Evolutionary conservation across 2,797 vertebrate genomes (phyloP).

Genomic region (Pygocentrus nattereri): DNA sequence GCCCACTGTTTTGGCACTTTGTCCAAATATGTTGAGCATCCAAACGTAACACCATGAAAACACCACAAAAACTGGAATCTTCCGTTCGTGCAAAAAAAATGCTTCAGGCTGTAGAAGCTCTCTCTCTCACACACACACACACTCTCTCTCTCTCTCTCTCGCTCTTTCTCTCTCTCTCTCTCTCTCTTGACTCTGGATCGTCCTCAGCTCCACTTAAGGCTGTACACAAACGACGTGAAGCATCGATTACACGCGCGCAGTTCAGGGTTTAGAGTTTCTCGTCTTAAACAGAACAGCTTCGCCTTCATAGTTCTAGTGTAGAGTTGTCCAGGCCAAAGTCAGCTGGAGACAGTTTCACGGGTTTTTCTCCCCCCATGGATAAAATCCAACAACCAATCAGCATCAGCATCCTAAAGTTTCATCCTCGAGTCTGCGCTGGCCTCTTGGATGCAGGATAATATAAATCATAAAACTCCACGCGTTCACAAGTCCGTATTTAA

Average conservation of each 20-base stretch:
- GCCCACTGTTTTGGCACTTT: constrained; percentile 82
- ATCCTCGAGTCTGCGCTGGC: background rate
- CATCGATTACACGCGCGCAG: constrained; percentile 80
- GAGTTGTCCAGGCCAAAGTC: constrained; percentile 74
- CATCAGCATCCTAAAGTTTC: background rate
- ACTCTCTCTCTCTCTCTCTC: constrained; percentile 75
- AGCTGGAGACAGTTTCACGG: constrained; percentile 58
- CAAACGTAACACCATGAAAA: constrained; percentile 82
- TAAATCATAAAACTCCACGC: background rate
- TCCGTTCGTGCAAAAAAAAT: constrained; percentile 95
- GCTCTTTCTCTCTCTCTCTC: constrained; percentile 76
- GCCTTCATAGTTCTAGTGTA: constrained; percentile 44
- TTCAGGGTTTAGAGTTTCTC: constrained; percentile 74
- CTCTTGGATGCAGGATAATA: background rate
- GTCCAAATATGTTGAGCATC: constrained; percentile 84
- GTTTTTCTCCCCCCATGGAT: constrained; percentile 82
- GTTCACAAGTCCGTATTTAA: background rate
- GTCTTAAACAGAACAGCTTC: constrained; percentile 67
- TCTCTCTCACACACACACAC: too few relatives aligned
- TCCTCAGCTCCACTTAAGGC: constrained; percentile 91
- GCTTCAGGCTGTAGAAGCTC: constrained; percentile 91
- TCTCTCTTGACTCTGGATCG: constrained; percentile 79
- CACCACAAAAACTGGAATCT: constrained; percentile 79
- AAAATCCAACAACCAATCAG: constrained; percentile 78
- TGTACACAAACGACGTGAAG: constrained; percentile 94